Base-by-base conservation (phyloP, 53 echinoderm and acorn worm genomes). In the Zoroaster sp. region DNA sequence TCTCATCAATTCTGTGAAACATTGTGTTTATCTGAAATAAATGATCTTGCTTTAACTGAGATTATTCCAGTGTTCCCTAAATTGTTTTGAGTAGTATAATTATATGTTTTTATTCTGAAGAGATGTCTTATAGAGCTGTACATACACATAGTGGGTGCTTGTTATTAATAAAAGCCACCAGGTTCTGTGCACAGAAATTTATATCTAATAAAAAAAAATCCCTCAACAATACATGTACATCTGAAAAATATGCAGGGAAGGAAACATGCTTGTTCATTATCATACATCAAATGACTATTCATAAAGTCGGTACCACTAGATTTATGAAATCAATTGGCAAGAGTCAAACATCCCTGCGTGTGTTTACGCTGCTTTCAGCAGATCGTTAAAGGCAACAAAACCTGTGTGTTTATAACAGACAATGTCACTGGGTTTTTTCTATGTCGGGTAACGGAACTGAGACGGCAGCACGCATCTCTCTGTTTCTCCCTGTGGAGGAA, bases 331-430 rank as follows among this genome's bases (percentile, higher is more conserved):
- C 85, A 85, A 85, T 71, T 85, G 85, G 35, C 35, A 33, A 79
- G 21, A 20, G n/a, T 35, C 35, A 33, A 14, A 69, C 69, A 34
- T 69, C 46, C 33, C 85, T 41, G 85, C 71, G 69, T 51, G 43
- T 85, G 85, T 85, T 85, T 85, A 70, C 42, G 72, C 69, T 66
- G 85, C 85, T 85, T 85, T 85, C 85, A 85, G n/a, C 30, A 11
- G 72, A 85, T 85, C 85, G 85, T 71, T 85, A 69, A 85, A 85
- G 85, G 85, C 85, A 85, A 85, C 85, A 85, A 45, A 31, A 43
- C 49, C 32, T 18, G 28, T 85, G 85, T 85, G 85, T 81, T 20
- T 33, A 66, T 28, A 81, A 32, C 12, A 28, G 81, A 81, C 81
- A 28, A 40, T 59, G 59, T 18, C 55, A 54, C 31, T n/a, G 38